phyloP scores from a whole-genome alignment of 2,113 vertebrate species.

The Oreocharis arfaki region DNA sequence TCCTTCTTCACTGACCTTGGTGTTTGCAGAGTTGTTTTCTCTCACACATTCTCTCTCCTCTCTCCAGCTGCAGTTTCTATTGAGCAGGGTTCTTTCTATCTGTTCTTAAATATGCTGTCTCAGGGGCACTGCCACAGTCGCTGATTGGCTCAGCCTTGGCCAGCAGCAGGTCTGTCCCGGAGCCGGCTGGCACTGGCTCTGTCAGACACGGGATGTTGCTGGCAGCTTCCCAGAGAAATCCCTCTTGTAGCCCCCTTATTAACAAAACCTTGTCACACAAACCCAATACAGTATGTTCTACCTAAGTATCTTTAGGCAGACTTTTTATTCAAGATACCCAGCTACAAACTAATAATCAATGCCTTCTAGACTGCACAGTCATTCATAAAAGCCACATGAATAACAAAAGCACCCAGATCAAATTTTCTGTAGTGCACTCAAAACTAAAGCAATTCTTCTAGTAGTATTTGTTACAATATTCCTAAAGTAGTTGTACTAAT shows the following conservation, averaged over 20 bases:
- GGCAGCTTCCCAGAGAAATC: not conserved
- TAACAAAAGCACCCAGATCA: not conserved
- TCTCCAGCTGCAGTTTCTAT: not conserved
- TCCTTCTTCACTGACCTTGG: not conserved
- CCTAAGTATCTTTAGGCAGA: not conserved
- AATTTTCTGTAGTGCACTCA: not conserved
- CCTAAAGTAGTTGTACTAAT: not conserved
- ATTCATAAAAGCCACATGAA: not conserved
- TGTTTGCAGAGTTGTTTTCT: not conserved
- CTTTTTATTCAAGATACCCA: not conserved
- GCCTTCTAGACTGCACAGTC: not conserved
- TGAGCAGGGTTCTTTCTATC: not conserved
- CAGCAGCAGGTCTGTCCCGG: not conserved
- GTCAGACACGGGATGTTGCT: not conserved
- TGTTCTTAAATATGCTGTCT: not conserved
- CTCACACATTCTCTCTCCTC: not conserved
- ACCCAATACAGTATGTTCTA: not conserved
- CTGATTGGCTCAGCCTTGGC: not conserved
- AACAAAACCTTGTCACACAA: not conserved
- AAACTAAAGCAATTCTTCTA: not conserved
- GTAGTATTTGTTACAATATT: not conserved
- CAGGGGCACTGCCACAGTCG: not conserved
- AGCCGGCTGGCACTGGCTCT: fast-evolving
- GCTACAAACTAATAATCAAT: not conserved
- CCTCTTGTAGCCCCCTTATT: not conserved